Conservation (phyloP, 2,797 vertebrate species). For the Gymnodraco acuticeps region DNA sequence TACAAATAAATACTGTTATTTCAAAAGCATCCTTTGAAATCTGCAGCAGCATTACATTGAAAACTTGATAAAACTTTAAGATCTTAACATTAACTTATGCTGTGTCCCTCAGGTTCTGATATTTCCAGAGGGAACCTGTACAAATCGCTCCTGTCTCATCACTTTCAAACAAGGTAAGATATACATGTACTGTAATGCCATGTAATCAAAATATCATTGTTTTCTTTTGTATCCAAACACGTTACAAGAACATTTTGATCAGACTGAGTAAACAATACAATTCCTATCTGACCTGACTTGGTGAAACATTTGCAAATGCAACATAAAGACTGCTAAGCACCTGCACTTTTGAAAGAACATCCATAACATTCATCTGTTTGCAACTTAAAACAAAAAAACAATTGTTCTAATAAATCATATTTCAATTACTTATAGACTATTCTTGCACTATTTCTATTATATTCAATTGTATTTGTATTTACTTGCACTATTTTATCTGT, state of each 20-base stretch:
- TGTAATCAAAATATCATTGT: too few relatives aligned
- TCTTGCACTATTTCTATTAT: too few relatives aligned
- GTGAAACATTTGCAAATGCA: too few relatives aligned
- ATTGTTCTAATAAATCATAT: too few relatives aligned
- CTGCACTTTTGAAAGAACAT: too few relatives aligned
- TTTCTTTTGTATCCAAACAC: not conserved
- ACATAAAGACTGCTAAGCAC: too few relatives aligned
- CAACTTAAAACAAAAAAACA: too few relatives aligned
- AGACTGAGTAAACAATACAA: not conserved
- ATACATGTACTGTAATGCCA: not conserved
- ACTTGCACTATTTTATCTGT: too few relatives aligned
- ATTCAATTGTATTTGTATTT: too few relatives aligned
- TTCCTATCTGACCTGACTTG: too few relatives aligned
- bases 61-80: not conserved
- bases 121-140: constrained; percentile 98
- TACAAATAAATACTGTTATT: not conserved
- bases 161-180: constrained; percentile 97
- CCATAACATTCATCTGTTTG: too few relatives aligned
- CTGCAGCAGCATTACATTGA: not conserved
- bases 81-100: constrained; percentile 5
- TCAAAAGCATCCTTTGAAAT: not conserved
- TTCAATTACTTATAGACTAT: too few relatives aligned
- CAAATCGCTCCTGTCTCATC: constrained; percentile 97
- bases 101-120: constrained; percentile 89
- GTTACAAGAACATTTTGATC: not conserved